Base-by-base conservation (phyloP, 2,797 vertebrate genomes). In the Arnoldichthys spilopterus region DNA sequence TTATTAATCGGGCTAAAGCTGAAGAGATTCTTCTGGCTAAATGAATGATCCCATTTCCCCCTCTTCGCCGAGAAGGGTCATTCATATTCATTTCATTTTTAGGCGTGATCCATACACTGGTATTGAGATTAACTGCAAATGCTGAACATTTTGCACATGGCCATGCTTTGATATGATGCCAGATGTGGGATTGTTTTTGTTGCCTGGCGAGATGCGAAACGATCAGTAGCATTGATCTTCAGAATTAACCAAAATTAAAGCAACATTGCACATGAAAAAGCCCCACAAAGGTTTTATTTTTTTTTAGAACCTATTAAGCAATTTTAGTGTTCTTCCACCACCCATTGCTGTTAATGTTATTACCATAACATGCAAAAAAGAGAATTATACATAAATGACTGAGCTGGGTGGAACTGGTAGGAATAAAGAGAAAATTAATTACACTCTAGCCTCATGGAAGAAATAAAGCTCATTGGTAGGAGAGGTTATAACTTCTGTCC, bases 181-280 rank as follows among this genome's bases (percentile, higher is more conserved):
- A 58, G 18, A 34, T 34, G 34, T 20, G n/a, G 22, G n/a, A 20
- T 45, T 26, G 61, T 37, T 79, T 77, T 64, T 26, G 24, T 26
- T 58, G 11, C 80, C 78, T 80, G 78, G 76, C 85, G 80, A 61
- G 77, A 81, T 79, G 86, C 80, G 70, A 85, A 84, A 83, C 66
- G 79, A 63, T 84, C 58, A 79, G 79, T 72, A 71, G 77, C 75
- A 88, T 89, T 87, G 86, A 91, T 89, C 86, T 88, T 73, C 78
- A 26, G 88, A 90, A 89, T 87, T 88, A 89, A 81, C 83, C 80
- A 4, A 6, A 59, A 69, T 74, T 83, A 77, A 51, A 75, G n/a
- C n/a, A n/a, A 85, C 85, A 89, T 87, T 85, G 85, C 34, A 84
- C 81, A 82, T 83, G 71, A 82, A 84, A 82, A 88, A 32, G 51